phyloP scores from a whole-genome alignment of 2,797 vertebrate genomes.

The Acipenser ruthenus region DNA sequence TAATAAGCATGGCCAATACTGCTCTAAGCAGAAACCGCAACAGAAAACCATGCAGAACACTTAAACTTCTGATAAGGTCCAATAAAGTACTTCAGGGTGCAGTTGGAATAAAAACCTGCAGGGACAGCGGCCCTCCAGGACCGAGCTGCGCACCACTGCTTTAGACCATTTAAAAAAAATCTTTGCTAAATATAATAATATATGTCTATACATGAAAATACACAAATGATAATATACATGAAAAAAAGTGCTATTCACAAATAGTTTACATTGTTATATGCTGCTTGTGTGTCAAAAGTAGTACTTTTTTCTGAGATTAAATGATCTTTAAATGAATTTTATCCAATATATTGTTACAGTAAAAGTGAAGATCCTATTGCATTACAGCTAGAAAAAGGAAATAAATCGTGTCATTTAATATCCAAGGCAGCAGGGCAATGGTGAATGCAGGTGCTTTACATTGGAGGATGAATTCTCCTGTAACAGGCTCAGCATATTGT shows the following conservation, averaged over 20 bases:
- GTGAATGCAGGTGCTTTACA: neutral
- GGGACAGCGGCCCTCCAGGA: too few relatives aligned
- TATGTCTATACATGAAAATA: neutral
- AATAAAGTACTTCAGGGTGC: too few relatives aligned
- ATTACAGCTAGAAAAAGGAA: slow-evolving; percentile 10
- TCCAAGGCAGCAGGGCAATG: neutral
- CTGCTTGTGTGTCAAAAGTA: neutral
- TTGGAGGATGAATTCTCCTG: too few relatives aligned
- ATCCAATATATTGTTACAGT: neutral
- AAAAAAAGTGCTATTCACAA: neutral
- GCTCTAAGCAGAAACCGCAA: neutral
- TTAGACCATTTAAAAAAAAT: too few relatives aligned
- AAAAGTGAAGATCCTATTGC: neutral
- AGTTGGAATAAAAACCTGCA: too few relatives aligned
- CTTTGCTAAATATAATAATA: neutral
- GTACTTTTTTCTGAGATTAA: too few relatives aligned
- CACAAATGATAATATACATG: neutral
- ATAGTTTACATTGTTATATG: neutral
- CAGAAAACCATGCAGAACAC: slow-evolving; percentile 4
- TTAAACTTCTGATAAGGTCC: neutral
- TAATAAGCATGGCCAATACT: neutral
- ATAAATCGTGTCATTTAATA: slow-evolving; percentile 6
- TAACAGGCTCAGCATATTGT: too few relatives aligned
- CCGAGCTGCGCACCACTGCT: too few relatives aligned
- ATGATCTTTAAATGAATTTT: too few relatives aligned